A percentile compares a stretch with the other conserved stretches of the same genome.
These are phyloP conservation scores for Tiphia femorata DNA, from an alignment of 2,888 invertebrate species.

Conservation along the genomic window DNA sequence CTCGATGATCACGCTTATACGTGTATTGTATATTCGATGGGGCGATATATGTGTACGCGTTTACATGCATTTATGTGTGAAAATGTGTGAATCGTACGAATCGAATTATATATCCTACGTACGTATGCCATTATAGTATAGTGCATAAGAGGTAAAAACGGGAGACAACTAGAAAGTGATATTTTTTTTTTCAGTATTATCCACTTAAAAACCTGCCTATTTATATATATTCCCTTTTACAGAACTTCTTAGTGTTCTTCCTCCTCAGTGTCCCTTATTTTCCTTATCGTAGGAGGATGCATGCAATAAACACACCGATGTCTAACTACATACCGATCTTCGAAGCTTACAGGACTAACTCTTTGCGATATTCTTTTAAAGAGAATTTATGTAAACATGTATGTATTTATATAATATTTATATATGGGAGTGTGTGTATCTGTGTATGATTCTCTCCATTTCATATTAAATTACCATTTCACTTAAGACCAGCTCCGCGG, in stretches of 20 bases:
- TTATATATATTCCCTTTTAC: no score
- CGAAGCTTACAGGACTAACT: constrained; percentile 28
- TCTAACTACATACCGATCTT: constrained; percentile 35
- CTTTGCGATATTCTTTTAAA: constrained; percentile 10
- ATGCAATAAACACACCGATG: constrained; percentile 44
- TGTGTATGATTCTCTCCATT: constrained; percentile 5
- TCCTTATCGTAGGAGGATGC: constrained; percentile 22
- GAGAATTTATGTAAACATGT: not conserved
- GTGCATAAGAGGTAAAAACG: constrained; percentile 15
- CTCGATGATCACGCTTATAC: no score
- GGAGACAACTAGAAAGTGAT: constrained; percentile 33
- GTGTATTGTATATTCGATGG: no score
- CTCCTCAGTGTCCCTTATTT: no score
- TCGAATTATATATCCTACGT: constrained; percentile 23
- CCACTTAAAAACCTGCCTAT: no score
- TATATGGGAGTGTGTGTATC: not conserved
- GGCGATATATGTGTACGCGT: no score
- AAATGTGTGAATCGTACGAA: no score
- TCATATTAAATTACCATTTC: constrained; percentile 31
- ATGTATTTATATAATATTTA: not conserved
- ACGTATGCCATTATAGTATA: constrained; percentile 13
- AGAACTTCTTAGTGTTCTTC: no score
- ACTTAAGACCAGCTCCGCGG: constrained; percentile 44
- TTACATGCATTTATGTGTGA: not conserved
- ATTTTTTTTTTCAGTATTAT: constrained; percentile 20